phyloP scores from a whole-genome alignment of 2,797 vertebrate species.

The Xiphophorus birchmanni region DNA sequence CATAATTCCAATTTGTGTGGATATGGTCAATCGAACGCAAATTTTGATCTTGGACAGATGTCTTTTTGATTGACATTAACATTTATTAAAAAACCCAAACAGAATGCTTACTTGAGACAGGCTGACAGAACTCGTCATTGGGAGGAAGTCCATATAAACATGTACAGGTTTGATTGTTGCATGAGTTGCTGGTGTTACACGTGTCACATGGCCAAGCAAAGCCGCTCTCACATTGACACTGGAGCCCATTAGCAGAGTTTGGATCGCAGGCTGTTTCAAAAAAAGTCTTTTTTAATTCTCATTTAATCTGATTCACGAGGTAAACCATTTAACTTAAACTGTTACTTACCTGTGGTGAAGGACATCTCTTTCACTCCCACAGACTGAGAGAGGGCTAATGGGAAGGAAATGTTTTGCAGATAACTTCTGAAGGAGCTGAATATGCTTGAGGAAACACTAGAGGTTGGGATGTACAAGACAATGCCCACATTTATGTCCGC shows the following conservation, averaged over 20 bases:
- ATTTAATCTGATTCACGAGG: background rate
- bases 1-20: no score
- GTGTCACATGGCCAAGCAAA: slow-evolving; percentile 58
- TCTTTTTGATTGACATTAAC: background rate
- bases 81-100: background rate
- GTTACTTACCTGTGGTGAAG: slow-evolving; percentile 56
- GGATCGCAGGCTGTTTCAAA: slow-evolving; percentile 30
- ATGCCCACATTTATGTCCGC: slow-evolving; percentile 10
- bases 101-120: slow-evolving; percentile 42
- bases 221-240: slow-evolving; percentile 52
- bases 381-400: background rate
- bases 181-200: slow-evolving; percentile 29
- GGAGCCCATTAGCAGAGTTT: slow-evolving; percentile 4
- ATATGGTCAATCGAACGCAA: no score
- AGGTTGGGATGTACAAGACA: slow-evolving; percentile 13
- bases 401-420: fast-evolving
- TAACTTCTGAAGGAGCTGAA: fast-evolving
- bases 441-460: background rate
- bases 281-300: background rate
- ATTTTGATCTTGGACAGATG: background rate
- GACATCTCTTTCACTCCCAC: background rate
- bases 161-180: slow-evolving; percentile 28
- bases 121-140: slow-evolving; percentile 38
- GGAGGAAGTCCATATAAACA: slow-evolving; percentile 51
- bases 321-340: background rate